Evolutionary conservation across 2,113 vertebrate species (phyloP).

Genomic region (Corapipo altera): DNA sequence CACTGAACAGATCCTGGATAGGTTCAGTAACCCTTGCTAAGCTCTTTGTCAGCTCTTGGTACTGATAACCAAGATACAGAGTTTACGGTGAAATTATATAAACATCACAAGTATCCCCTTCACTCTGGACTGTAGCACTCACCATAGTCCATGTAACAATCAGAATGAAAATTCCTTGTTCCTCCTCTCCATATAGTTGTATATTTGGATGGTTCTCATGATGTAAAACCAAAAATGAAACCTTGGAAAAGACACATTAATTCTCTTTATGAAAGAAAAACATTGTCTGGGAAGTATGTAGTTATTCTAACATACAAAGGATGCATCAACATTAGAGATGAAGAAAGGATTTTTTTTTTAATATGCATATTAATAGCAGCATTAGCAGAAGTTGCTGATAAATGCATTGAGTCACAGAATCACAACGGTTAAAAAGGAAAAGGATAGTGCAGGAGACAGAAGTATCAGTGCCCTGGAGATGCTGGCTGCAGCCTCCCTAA

Average conservation of each 20-base stretch:
- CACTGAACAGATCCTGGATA: neutral
- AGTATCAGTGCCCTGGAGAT: neutral
- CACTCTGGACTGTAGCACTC: fast-evolving
- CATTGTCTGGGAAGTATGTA: neutral
- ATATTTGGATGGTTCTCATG: neutral
- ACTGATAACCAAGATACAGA: neutral
- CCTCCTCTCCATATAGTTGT: neutral
- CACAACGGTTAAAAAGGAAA: neutral
- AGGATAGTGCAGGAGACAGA: neutral
- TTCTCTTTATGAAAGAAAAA: neutral
- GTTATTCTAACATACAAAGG: neutral
- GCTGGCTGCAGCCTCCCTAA: neutral
- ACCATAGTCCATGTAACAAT: fast-evolving
- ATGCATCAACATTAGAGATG: no score
- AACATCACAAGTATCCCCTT: neutral
- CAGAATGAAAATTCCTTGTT: neutral
- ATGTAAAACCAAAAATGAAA: neutral
- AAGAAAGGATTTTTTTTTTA: neutral
- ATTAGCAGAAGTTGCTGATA: neutral
- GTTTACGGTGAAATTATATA: neutral
- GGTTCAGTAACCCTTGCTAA: neutral
- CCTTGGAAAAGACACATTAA: neutral
- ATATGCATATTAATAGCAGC: neutral
- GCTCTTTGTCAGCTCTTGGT: neutral
- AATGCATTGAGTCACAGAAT: neutral